Conservation (phyloP, 2,113 vertebrate species). For the Balaeniceps rex region DNA sequence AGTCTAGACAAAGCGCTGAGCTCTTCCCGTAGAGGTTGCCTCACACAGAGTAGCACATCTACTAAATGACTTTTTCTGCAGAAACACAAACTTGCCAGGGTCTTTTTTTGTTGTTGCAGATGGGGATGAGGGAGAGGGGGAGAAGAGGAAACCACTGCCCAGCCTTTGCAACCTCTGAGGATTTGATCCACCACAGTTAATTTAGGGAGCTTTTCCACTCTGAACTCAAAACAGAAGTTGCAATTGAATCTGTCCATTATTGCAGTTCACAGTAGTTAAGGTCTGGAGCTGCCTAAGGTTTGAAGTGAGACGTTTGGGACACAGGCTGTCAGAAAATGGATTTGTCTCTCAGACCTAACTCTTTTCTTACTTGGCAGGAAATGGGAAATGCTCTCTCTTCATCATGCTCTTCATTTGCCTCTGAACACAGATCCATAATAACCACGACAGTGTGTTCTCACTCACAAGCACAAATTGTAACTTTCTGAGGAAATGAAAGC, state of each 20-base stretch:
- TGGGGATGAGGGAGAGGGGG: neutral
- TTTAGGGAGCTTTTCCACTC: neutral
- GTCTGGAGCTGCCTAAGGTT: neutral
- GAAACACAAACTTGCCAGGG: neutral
- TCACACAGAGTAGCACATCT: rapidly evolving
- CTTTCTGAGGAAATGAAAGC: conserved; percentile 9
- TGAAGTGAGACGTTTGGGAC: neutral
- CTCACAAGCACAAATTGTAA: neutral
- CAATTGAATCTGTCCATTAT: neutral
- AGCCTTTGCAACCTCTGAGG: neutral
- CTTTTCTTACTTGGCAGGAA: neutral
- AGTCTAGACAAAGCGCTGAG: neutral
- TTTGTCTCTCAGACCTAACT: neutral
- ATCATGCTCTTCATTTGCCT: neutral
- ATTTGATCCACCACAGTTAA: neutral
- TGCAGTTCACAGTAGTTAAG: neutral
- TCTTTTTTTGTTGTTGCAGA: neutral
- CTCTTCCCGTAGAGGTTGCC: neutral
- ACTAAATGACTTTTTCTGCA: neutral
- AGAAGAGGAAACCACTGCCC: neutral
- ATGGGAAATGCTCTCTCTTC: neutral
- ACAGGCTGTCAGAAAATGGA: neutral
- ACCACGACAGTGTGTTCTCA: neutral
- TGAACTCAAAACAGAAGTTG: neutral
- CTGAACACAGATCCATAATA: neutral